phyloP scores from a whole-genome alignment of 2,888 invertebrate genomes.

The Onchidella celtica region DNA sequence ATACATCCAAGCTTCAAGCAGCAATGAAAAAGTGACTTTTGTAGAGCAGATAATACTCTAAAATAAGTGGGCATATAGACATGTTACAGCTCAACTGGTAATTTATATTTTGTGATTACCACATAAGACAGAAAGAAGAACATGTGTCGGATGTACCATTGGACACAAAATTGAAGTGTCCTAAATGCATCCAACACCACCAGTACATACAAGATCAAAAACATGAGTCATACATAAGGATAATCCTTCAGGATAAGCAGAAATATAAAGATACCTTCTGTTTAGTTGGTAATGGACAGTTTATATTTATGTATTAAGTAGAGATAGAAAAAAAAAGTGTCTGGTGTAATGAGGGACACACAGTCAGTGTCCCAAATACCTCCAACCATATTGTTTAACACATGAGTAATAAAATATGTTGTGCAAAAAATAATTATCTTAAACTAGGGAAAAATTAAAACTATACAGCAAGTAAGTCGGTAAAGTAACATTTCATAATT shows the following conservation, averaged over 20 bases:
- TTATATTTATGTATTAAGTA: background rate
- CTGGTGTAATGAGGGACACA: background rate
- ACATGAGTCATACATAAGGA: too few species aligned
- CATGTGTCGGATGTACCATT: background rate
- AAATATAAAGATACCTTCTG: background rate
- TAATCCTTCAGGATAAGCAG: background rate
- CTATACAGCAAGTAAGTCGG: background rate
- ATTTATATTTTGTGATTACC: background rate
- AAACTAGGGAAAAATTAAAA: background rate
- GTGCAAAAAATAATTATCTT: background rate
- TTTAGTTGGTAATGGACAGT: background rate
- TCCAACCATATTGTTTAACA: background rate
- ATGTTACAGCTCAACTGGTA: background rate
- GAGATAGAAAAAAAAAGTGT: background rate
- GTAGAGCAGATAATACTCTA: background rate
- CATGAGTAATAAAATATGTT: background rate
- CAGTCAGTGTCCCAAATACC: background rate
- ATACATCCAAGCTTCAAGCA: background rate
- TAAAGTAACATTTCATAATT: background rate
- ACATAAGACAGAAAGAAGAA: background rate
- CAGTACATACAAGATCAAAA: background rate
- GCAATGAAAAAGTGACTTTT: background rate
- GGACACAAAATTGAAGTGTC: background rate
- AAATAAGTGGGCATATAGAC: background rate
- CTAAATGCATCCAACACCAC: background rate